Base-by-base conservation (phyloP, 2,113 vertebrate genomes). In the Uria lomvia region DNA sequence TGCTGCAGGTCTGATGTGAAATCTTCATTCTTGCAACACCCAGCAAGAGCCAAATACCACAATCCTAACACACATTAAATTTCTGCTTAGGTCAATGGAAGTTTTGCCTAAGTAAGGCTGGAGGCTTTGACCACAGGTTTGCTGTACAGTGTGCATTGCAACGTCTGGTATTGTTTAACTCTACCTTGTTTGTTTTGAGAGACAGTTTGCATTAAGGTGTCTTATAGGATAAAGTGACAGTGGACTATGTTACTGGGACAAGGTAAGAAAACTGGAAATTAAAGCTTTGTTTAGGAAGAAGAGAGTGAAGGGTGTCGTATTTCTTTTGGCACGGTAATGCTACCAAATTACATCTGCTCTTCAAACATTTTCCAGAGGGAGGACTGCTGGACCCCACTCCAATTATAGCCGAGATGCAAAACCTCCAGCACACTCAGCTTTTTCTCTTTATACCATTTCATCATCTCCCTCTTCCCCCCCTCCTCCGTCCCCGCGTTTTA, bases 291-390 rank as follows among this genome's bases (percentile, higher is more conserved):
- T 67, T 24, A 80, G 77, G 65, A 94, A 94, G n/a, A 67, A 24
- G 47, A 59, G 36, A 45, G 40, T 14, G 36, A 63, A 45, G 38
- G 29, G 55, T 62, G 59, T 89, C 12, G 1, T 59, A 40, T 92
- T 93, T 97, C 93, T 75, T 91, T 79, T 93, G 80, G 50, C 62
- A 22, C 15, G 71, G 42, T 36, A 80, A 49, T 65, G 62, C 29
- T 94, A 86, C 80, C 78, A 92, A 59, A 74, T 80, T 71, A 43
- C 50, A 93, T 75, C 32, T 94, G 73, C 71, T 96, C 36, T 74
- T 92, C 92, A 67, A 90, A 73, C 81, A 8, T 47, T 75, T 91
- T 91, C 80, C 88, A 89, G 91, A 93, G 52, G 36, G 47, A 95
- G 56, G 42, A 53, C 32, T 80, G 50, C 80, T 68, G 24, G 81